These are phyloP conservation scores for Adelges cooleyi DNA, from an alignment of 1,140 invertebrate genomes.

Conservation along the genomic window DNA sequence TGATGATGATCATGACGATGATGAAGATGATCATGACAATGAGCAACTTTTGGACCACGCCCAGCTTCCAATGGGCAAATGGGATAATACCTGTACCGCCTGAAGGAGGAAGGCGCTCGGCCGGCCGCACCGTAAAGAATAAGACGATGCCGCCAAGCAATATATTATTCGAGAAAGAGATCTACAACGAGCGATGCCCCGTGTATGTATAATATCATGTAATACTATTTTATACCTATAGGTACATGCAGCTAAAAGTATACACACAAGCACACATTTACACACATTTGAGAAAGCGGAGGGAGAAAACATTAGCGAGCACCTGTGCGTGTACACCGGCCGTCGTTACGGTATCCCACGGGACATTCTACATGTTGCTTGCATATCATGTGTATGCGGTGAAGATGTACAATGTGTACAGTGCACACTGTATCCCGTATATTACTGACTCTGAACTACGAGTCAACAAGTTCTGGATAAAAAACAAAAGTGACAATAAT, in stretches of 20 bases:
- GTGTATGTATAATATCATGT: not conserved
- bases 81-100: slow-evolving; percentile 26
- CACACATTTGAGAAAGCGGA: not conserved
- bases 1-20: not conserved
- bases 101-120: slow-evolving; percentile 11
- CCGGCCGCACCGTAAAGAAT: not conserved
- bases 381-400: not conserved
- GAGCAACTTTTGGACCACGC: slow-evolving; percentile 28
- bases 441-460: too few species aligned
- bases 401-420: too few species aligned
- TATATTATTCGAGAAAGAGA: not conserved
- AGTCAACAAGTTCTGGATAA: too few species aligned
- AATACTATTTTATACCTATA: too few species aligned
- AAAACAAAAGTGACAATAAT: too few species aligned
- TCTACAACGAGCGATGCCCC: not conserved
- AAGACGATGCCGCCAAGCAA: slow-evolving; percentile 1
- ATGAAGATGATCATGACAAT: slow-evolving; percentile 9
- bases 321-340: slow-evolving; percentile 6
- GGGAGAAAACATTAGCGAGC: slow-evolving; percentile 7
- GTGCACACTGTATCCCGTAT: too few species aligned
- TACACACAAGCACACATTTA: not conserved
- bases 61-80: slow-evolving; percentile 24
- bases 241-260: not conserved
- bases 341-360: slow-evolving; percentile 11
- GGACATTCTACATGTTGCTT: not conserved